Base-by-base conservation (phyloP, 1,140 invertebrate species). In the Branchinecta lindahli region DNA sequence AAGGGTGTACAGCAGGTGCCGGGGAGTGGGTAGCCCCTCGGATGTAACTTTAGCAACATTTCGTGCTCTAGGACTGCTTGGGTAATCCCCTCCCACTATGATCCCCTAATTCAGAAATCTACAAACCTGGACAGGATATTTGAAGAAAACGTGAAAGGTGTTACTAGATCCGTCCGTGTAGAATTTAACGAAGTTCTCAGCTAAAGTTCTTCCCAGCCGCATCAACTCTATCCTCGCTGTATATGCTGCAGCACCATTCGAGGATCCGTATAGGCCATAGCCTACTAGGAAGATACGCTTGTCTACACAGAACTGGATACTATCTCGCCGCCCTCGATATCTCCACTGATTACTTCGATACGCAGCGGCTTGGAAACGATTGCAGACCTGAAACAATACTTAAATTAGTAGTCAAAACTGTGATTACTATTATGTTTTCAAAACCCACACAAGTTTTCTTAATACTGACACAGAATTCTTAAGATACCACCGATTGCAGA, bases 291-390 rank as follows among this genome's bases (percentile, higher is more conserved):
- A 95, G 76, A 95, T 93, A 73, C 92, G 83, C 72, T 88, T 88
- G 78, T 95, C 92, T 7, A 94, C 92, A 74, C 88, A 91, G 78
- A 95, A 95, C 76, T 94, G 92, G 75, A 95, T 94, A 46, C 89
- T 91, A 76, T 94, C 92, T 76, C 91, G 94, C 66, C 92, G 83
- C 12, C 92, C 92, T 75, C 92, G 83, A 77, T 94, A 95, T 46
- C 92, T 84, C 92, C 92, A 95, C 75, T 97, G 94, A 78, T 96
- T 97, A 75, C 90, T 93, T 73, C 94, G 85, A 78, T 96, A 96
- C 6, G 94, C 94, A 76, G 91, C 95, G 0, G 93, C 96, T 78
- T 94, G 91, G 78, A 97, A 97, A 77, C 94, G 83, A 78, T 94
- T 92, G 76, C 93, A 95, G 12, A 92, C 87, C 87, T 89, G 78